Percentiles rank a stretch among this genome's conserved stretches.
Evolutionary conservation across 2,888 invertebrate genomes (phyloP).

Genomic region (Hyppa rectilinea): DNA sequence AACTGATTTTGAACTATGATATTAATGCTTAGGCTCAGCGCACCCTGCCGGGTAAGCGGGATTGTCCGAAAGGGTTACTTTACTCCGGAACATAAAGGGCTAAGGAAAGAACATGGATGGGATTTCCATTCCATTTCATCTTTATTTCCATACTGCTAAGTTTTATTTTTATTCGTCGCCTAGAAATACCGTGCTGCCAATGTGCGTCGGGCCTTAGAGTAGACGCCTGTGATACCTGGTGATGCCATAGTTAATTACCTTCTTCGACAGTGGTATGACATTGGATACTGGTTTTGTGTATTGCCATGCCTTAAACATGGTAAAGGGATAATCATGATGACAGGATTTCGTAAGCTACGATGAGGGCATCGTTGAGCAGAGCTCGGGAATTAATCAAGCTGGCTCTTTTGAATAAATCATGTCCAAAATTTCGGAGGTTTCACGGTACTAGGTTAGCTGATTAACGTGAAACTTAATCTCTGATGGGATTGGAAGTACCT

Average conservation of each 20-base stretch:
- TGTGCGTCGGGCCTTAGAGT: too few species aligned
- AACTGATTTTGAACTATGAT: conserved; percentile 31
- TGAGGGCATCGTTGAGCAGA: background rate
- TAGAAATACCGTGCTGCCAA: too few species aligned
- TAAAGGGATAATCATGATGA: background rate
- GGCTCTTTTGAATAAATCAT: background rate
- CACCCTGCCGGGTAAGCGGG: too few species aligned
- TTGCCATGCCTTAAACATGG: background rate
- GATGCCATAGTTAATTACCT: background rate
- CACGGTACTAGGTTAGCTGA: background rate
- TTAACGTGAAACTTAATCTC: background rate
- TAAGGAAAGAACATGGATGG: too few species aligned
- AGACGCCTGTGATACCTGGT: background rate
- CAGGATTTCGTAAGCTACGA: background rate
- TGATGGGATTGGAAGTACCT: background rate
- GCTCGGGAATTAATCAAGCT: background rate
- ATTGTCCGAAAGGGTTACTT: too few species aligned
- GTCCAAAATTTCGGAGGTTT: background rate
- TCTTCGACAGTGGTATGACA: background rate
- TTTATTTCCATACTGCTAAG: too few species aligned
- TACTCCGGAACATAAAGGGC: too few species aligned
- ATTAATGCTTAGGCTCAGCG: too few species aligned
- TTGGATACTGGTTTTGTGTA: background rate
- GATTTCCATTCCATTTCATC: too few species aligned
- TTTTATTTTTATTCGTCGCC: too few species aligned